Base-by-base conservation (phyloP, 2,797 vertebrate genomes). In the Macrochelys suwanniensis region DNA sequence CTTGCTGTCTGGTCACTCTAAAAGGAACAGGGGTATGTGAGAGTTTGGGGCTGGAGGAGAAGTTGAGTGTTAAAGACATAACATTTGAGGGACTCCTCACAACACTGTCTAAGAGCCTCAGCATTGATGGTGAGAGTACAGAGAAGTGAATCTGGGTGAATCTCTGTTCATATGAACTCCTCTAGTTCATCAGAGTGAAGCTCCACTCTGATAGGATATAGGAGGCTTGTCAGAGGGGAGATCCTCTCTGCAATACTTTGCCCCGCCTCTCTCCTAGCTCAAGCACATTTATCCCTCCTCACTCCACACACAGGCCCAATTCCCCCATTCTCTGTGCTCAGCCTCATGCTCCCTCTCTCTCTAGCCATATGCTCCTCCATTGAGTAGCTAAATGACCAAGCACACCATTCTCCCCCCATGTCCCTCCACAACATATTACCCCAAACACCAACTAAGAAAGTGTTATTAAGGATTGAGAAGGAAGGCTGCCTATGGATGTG, bases 141-240 rank as follows among this genome's bases (percentile, higher is more conserved):
- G 47, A 82, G 26, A 92, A 92, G 68, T 82, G 26, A 90, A 93
- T 84, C 51, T 68, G 89, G 87, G 87, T 47, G 31, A 2, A 31
- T 89, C 42, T 87, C 28, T 19, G n/a, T 88, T 80, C 83, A 92
- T 79, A 90, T 8, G 19, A 92, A 80, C 7, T 86, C 15, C 7
- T 82, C 7, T n/a, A 17, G 33, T 33, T 68, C 61, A 33, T 65
- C 61, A 65, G 12, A 47, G 95, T 13, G 26, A 89, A 47, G 4
- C 4, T 47, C 37, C 76, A 94, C 85, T 61, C 37, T 79, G 0
- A 0, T 68, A 51, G 90, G 91, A 42, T 28, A 83, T 33, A 84
- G 23, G 17, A 94, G 91, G 4, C 28, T 26, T 16, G 79, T 82
- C 54, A 96, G 68, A 59, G 57, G 57, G 56, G 28, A 59, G 26